Percentiles rank a stretch among this genome's conserved stretches.
These are phyloP conservation scores for Zoanthus sansibaricus DNA, from an alignment of 92 coral and sea anemone genomes.

Conservation along the genomic window DNA sequence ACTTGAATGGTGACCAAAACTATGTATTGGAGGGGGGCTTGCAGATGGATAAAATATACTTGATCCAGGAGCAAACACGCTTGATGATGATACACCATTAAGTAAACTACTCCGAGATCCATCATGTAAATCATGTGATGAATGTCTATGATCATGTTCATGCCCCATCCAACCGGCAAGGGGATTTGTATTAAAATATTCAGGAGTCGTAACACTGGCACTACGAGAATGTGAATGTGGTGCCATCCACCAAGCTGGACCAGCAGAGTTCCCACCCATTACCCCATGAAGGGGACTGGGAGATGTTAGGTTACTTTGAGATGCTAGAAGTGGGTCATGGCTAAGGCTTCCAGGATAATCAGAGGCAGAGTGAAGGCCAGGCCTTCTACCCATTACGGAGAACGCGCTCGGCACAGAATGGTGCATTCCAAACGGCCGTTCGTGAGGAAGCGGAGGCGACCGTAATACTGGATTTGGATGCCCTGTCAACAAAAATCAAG, in stretches of 20 bases:
- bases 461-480: constrained; percentile 92
- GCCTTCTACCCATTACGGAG: constrained; percentile 97
- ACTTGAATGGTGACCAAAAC: constrained; percentile 78
- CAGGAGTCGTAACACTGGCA: constrained; percentile 76
- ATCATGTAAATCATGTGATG: constrained; percentile 73
- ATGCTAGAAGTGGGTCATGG: constrained; percentile 85
- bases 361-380: constrained; percentile 74
- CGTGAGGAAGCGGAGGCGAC: constrained; percentile 98
- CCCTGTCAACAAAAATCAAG: constrained; percentile 70
- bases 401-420: constrained; percentile 81
- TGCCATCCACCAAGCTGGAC: constrained; percentile 97
- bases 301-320: constrained; percentile 80
- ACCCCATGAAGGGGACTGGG: constrained; percentile 88
- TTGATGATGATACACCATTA: constrained; percentile 75
- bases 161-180: constrained; percentile 90
- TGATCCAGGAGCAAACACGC: constrained; percentile 80
- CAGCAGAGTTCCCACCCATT: constrained; percentile 74
- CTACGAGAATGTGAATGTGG: constrained; percentile 84
- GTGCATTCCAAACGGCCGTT: constrained; percentile 91
- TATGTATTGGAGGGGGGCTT: constrained; percentile 80
- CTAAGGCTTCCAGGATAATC: constrained; percentile 72
- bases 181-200: constrained; percentile 78
- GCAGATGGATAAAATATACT: constrained; percentile 89
- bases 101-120: constrained; percentile 71
- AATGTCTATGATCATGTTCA: constrained; percentile 88